Conservation (phyloP, 2,888 invertebrate genomes). For the Oasisia sp. region DNA sequence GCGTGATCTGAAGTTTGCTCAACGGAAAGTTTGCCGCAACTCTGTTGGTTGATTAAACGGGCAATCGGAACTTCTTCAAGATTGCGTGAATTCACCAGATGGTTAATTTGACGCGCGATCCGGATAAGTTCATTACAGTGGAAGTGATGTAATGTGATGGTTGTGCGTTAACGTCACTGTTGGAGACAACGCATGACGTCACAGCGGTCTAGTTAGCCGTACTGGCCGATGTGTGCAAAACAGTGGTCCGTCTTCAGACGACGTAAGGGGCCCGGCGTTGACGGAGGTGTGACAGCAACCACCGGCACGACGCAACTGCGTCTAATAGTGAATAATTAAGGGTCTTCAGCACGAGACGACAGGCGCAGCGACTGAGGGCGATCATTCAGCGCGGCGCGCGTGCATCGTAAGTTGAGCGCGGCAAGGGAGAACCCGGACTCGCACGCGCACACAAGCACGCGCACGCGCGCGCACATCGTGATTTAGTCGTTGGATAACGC, state of each 20-base stretch:
- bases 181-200: not conserved
- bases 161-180: not conserved
- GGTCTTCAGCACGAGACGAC: not conserved
- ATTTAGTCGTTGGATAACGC: slow-evolving; percentile 7
- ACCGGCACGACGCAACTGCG: not conserved
- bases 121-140: not conserved
- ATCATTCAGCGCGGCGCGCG: not conserved
- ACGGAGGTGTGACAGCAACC: not conserved
- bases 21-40: not conserved
- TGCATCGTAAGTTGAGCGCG: not conserved
- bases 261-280: not conserved
- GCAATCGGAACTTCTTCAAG: not conserved
- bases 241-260: not conserved
- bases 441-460: not conserved
- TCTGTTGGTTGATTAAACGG: not conserved
- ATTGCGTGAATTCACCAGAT: not conserved
- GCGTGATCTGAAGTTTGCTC: not conserved
- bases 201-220: not conserved
- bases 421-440: not conserved
- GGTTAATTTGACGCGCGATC: not conserved
- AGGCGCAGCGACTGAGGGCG: not conserved
- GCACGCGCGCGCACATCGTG: not conserved
- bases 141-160: not conserved
- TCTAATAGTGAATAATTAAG: slow-evolving; percentile 17
- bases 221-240: not conserved